Base-by-base conservation (phyloP, 2,113 vertebrate genomes). In the Ciconia boyciana region DNA sequence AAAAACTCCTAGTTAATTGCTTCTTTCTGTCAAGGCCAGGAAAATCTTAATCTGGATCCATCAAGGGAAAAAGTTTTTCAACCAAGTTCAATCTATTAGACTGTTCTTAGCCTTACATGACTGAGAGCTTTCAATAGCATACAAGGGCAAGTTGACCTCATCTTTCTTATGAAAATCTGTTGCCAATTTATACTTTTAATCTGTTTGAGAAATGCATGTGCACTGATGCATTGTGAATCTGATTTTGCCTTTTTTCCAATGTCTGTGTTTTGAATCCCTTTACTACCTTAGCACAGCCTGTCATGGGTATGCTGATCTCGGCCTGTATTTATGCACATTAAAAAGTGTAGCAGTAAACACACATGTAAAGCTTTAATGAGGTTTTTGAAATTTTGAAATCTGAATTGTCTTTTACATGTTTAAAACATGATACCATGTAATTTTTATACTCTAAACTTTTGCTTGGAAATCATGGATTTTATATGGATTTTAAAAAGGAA, bases 11-110 rank as follows among this genome's bases (percentile, higher is more conserved):
- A 79, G 82, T 71, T 95, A 89, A 95, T 94, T 85, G 70, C 78
- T 92, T 92, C 62, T 76, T 76, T 90, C 75, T 92, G 75, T 95
- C 86, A 93, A 92, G 83, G 71, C 60, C 95, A 90, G 79, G 75
- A 86, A 88, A 92, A 90, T 65, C 71, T 90, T 88, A 60, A 44
- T 93, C 78, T 94, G 66, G 44, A 76, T 92, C n/a, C 64, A 65
- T 49, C 41, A 86, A 64, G 57, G 44, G 71, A 93, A 76, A 85
- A 85, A 48, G 21, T 19, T 95, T 90, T 91, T 84, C 88, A 72
- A 54, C 16, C 18, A 86, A n/a, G 17, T 85, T 88, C 39, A 90
- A 41, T 16, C 58, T 89, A 55, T 51, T 72, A 72, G 36, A 77
- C 22, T 48, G 68, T 41, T 75, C 68, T 66, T 78, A 65, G 34